phyloP scores from a whole-genome alignment of 1,140 invertebrate species.

The Heliconius himera region DNA sequence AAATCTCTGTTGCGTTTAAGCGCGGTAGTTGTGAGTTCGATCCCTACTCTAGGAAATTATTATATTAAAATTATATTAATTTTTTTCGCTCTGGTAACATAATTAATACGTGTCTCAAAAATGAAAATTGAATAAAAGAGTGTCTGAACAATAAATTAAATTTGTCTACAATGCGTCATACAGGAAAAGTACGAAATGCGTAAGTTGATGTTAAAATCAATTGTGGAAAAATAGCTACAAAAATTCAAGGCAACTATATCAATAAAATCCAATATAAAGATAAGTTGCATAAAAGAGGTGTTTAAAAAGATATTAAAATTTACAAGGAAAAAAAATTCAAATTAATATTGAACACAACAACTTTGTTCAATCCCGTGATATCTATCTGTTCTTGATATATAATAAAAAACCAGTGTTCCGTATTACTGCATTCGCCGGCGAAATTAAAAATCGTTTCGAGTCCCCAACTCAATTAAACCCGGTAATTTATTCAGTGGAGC shows the following conservation, averaged over 20 bases:
- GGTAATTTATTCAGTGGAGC: constrained; percentile 34
- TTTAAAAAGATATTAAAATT: not conserved
- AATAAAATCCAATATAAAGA: not conserved
- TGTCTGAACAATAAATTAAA: no score
- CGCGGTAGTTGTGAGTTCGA: no score
- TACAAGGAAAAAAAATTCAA: not conserved
- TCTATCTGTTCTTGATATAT: constrained; percentile 6
- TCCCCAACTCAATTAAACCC: constrained; percentile 37
- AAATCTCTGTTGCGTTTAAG: no score
- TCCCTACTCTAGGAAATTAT: no score
- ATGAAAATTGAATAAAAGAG: no score
- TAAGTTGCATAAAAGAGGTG: not conserved
- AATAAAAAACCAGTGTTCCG: constrained; percentile 9
- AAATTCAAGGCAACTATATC: not conserved
- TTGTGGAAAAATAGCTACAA: no score
- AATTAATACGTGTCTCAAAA: no score
- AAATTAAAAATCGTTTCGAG: constrained; percentile 34
- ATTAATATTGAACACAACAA: not conserved
- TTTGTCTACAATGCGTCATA: no score
- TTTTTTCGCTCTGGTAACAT: no score
- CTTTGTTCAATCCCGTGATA: not conserved
- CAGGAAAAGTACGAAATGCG: no score
- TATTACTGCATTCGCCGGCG: not conserved
- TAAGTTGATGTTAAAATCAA: no score
- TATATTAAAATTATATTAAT: no score